phyloP scores from a whole-genome alignment of 2,797 vertebrate species.

The Tympanoctomys barrerae region DNA sequence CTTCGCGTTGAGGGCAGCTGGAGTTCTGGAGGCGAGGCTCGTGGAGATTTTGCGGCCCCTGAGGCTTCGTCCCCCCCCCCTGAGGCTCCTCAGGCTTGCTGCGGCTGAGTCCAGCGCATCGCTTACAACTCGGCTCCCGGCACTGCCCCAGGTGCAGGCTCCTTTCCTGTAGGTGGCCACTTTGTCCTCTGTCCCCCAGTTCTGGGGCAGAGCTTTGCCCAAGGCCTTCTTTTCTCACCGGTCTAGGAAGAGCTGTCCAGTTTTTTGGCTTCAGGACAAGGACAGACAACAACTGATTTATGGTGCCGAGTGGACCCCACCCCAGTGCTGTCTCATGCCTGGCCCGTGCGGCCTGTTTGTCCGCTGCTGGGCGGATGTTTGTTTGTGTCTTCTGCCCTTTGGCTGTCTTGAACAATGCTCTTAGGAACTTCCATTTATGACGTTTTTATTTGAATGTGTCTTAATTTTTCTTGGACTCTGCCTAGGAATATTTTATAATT shows the following conservation, averaged over 20 bases:
- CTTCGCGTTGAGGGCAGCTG: background rate
- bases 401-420: background rate
- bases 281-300: background rate
- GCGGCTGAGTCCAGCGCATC: background rate
- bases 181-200: background rate
- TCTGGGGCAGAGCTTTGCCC: background rate
- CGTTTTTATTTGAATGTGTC: background rate
- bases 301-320: background rate
- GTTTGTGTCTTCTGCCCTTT: background rate
- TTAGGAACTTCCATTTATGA: background rate
- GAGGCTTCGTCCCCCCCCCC: background rate
- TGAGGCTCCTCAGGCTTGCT: background rate
- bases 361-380: background rate
- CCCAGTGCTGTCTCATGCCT: background rate
- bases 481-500: background rate
- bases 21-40: background rate
- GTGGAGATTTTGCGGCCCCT: background rate
- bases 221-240: background rate
- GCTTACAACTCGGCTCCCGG: fast-evolving
- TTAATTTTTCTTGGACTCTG: background rate
- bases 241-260: background rate
- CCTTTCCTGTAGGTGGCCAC: background rate
- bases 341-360: background rate
- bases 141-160: background rate
- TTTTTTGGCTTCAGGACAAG: background rate